Conservation (phyloP, 2,888 invertebrate genomes). For the Drosophila neutralis region DNA sequence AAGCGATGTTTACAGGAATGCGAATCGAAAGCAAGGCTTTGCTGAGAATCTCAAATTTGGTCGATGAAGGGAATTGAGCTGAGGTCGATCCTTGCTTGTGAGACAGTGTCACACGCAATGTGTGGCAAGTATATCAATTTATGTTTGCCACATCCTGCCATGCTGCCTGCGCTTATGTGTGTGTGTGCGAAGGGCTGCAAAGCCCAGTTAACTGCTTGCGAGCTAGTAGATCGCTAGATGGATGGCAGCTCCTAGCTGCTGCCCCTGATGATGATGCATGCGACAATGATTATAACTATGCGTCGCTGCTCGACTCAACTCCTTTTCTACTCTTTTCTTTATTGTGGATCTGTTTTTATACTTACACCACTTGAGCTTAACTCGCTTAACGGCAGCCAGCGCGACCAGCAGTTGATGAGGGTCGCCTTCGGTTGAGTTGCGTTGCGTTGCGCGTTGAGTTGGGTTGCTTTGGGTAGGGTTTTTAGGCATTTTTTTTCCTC, state of each 20-base stretch:
- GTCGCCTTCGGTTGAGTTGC: constrained; percentile 41
- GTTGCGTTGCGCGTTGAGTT: not conserved
- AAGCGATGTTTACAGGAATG: not conserved
- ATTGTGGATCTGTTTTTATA: constrained; percentile 58
- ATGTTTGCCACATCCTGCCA: constrained; percentile 1
- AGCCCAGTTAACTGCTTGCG: constrained; percentile 4
- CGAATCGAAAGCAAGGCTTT: not conserved
- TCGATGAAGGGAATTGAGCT: not conserved
- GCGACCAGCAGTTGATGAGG: constrained; percentile 61
- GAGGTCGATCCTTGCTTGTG: not conserved
- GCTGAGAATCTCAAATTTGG: not conserved
- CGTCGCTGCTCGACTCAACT: constrained; percentile 8
- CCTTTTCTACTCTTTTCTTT: not conserved
- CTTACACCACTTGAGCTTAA: constrained; percentile 80
- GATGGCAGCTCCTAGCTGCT: not conserved
- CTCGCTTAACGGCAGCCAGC: constrained; percentile 23
- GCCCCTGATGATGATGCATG: constrained; percentile 24
- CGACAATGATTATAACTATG: constrained; percentile 45
- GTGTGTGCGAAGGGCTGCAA: constrained; percentile 9
- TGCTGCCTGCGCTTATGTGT: not conserved
- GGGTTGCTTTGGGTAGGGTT: not conserved
- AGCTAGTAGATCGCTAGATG: constrained; percentile 10
- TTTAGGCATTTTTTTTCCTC: not conserved
- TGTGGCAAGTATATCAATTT: constrained; percentile 30
- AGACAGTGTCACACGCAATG: constrained; percentile 30